Conservation (phyloP, 2,797 vertebrate genomes). For the Aselliscus stoliczkanus region DNA sequence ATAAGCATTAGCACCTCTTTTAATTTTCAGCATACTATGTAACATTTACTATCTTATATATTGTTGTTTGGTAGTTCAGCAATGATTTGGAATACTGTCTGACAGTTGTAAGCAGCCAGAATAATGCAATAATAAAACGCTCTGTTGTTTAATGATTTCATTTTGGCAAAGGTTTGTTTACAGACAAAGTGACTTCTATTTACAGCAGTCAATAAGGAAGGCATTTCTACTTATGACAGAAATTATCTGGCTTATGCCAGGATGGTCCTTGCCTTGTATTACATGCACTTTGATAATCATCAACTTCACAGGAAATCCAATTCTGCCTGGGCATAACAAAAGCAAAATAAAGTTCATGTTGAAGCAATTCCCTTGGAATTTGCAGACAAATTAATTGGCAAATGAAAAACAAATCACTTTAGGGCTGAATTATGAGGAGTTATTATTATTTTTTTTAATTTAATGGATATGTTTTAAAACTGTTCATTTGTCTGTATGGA, state of each 20-base stretch:
- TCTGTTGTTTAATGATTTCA: conserved; percentile 32
- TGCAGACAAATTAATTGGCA: neutral
- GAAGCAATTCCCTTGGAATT: neutral
- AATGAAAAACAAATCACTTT: conserved; percentile 11
- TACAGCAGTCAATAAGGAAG: neutral
- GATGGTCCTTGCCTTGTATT: neutral
- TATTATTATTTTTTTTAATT: neutral
- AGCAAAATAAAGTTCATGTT: neutral
- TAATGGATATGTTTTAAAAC: neutral
- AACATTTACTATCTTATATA: neutral
- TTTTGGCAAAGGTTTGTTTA: conserved; percentile 28
- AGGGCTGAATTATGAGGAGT: neutral
- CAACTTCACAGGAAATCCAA: neutral
- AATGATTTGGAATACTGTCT: neutral
- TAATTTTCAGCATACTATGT: neutral
- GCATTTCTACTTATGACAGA: neutral
- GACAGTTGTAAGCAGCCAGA: neutral
- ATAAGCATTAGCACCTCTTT: neutral
- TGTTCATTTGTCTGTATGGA: neutral
- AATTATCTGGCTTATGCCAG: neutral
- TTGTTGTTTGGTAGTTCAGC: neutral
- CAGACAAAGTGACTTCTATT: conserved; percentile 1
- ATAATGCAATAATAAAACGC: conserved; percentile 22
- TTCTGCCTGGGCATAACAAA: neutral
- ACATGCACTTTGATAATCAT: neutral